A percentile compares a stretch with the other conserved stretches of the same genome.
phyloP scores from a whole-genome alignment of 2,888 invertebrate genomes.

The Malachius bipustulatus region DNA sequence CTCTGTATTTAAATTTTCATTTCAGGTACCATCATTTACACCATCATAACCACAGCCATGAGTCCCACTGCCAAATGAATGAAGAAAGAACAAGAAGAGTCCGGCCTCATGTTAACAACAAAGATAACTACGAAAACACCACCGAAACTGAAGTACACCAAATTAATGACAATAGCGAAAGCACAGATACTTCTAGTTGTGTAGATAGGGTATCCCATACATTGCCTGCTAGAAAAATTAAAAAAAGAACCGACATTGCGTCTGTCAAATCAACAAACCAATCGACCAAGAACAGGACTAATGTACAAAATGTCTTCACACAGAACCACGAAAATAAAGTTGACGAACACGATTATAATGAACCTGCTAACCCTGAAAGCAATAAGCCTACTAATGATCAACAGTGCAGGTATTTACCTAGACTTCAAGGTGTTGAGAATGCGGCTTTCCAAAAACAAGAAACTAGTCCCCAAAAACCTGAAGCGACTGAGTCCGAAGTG shows the following conservation, averaged over 20 bases:
- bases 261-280: slow-evolving; percentile 35
- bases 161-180: slow-evolving; percentile 36
- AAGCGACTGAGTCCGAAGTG: slow-evolving; percentile 67
- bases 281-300: slow-evolving; percentile 29
- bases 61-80: slow-evolving; percentile 36
- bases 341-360: slow-evolving; percentile 35
- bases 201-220: slow-evolving; percentile 43
- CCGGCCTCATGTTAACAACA: slow-evolving; percentile 30
- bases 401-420: slow-evolving; percentile 34
- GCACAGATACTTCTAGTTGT: slow-evolving; percentile 36
- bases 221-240: slow-evolving; percentile 43
- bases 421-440: slow-evolving; percentile 63
- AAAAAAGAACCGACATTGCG: slow-evolving; percentile 41
- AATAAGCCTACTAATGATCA: slow-evolving; percentile 24
- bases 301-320: slow-evolving; percentile 38
- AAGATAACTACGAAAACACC: slow-evolving; percentile 46
- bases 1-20: neutral
- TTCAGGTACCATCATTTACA: slow-evolving; percentile 32
- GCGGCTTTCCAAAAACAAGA: slow-evolving; percentile 65
- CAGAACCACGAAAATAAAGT: slow-evolving; percentile 25
- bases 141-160: slow-evolving; percentile 35
- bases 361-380: slow-evolving; percentile 26
- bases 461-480: slow-evolving; percentile 41
- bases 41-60: slow-evolving; percentile 35
- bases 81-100: slow-evolving; percentile 30